Percentiles rank a stretch among this genome's conserved stretches.
Conservation (phyloP, 2,888 invertebrate species). For the Cheilosia pagana region DNA sequence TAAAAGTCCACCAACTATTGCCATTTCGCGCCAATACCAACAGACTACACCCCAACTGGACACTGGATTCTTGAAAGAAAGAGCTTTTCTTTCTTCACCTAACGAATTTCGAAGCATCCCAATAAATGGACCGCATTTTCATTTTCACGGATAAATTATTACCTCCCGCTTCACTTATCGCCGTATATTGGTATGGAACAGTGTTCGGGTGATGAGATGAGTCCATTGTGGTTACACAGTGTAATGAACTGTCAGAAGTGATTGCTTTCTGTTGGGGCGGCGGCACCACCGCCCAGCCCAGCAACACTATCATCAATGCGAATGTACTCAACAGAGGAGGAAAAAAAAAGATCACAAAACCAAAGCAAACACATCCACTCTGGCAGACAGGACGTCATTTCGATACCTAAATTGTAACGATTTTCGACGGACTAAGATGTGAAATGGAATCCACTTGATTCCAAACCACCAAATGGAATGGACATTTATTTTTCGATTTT, state of each 20-base stretch:
- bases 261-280: slow-evolving; percentile 7
- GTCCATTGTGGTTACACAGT: slow-evolving; percentile 9
- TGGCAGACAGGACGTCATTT: slow-evolving; percentile 35
- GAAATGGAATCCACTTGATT: slow-evolving; percentile 46
- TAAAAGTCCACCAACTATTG: no score
- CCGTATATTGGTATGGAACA: not conserved
- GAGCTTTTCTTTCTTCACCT: not conserved
- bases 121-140: slow-evolving; percentile 26
- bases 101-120: not conserved
- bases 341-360: not conserved
- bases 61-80: not conserved
- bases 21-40: no score
- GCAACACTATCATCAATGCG: not conserved
- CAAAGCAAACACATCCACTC: slow-evolving; percentile 4
- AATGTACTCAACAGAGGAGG: not conserved
- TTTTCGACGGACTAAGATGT: slow-evolving; percentile 27
- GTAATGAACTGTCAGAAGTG: slow-evolving; percentile 27
- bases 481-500: slow-evolving; percentile 10
- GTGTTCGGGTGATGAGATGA: slow-evolving; percentile 1
- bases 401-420: slow-evolving; percentile 11
- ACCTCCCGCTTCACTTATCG: not conserved
- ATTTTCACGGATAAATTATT: slow-evolving; percentile 36
- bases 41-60: not conserved
- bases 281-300: not conserved
- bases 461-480: slow-evolving; percentile 19